Base-by-base conservation (phyloP, 2,797 vertebrate species). In the Poeciliopsis paucimaculata region DNA sequence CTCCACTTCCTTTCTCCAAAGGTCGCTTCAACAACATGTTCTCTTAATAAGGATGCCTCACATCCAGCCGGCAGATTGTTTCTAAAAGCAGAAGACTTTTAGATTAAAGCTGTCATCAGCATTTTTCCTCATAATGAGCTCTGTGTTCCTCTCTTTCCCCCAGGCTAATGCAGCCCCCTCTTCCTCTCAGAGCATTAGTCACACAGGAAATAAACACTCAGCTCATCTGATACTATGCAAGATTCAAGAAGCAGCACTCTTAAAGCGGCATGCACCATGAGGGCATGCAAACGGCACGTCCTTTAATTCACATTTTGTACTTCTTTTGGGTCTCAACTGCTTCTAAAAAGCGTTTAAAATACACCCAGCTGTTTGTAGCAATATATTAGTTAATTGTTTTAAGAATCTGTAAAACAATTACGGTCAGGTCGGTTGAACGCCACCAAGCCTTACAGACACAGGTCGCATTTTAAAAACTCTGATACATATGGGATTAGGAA, bases 171-270 rank as follows among this genome's bases (percentile, higher is more conserved):
- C 77, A 83, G 75, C 85, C 82, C 68, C 77, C 28, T 28, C 53
- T 15, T 34, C 13, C 78, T 68, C 18, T 31, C 53, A 60, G 71
- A 78, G 77, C 79, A 84, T 83, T 82, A 88, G 75, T 82, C 89
- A 90, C 78, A 82, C 73, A 86, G 80, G 84, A 90, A 88, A 88
- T 70, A 81, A 89, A 88, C 73, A 83, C 76, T 60, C 34, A 71
- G 60, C 78, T 84, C 77, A 81, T 86, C 60, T 66, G 76, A 72
- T 36, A 55, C 3, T 76, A 55, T 66, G 77, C 73, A 66, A 77
- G 76, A 72, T 64, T 78, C 26, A 39, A 77, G 28, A 10, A 53
- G 4, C 87, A 34, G 80, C 60, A 84, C 49, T 78, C 70, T 75
- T 66, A 34, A 78, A 79, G 60, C 7, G 15, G 34, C 75, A 73